phyloP scores from a whole-genome alignment of 1,140 invertebrate genomes.

The Sinonovacula constricta region DNA sequence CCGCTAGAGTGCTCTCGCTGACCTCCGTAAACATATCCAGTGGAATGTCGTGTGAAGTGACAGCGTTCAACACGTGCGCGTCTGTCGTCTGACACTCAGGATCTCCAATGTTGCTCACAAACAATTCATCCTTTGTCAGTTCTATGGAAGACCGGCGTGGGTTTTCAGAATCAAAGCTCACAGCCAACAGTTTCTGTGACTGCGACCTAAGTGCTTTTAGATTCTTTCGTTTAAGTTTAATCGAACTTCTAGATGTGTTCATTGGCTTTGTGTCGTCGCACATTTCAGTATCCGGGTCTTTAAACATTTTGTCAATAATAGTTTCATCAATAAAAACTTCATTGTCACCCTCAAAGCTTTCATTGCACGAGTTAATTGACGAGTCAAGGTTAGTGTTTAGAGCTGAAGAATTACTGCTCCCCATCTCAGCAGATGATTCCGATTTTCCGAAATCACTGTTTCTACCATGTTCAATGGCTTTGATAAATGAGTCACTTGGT shows the following conservation, averaged over 20 bases:
- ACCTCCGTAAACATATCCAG: slow-evolving; percentile 44
- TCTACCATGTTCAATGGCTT: slow-evolving; percentile 49
- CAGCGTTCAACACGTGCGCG: not conserved
- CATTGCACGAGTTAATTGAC: not conserved
- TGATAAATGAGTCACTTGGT: slow-evolving; percentile 42
- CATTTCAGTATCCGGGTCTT: slow-evolving; percentile 6
- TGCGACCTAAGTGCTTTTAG: not conserved
- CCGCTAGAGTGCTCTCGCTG: slow-evolving; percentile 35
- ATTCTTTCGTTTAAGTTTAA: too few relatives aligned
- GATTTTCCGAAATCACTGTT: too few relatives aligned
- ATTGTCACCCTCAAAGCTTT: slow-evolving; percentile 33
- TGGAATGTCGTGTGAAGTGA: slow-evolving; percentile 5
- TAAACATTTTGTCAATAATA: slow-evolving; percentile 9
- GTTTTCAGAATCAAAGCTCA: slow-evolving; percentile 22
- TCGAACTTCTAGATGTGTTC: too few relatives aligned
- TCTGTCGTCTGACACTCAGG: not conserved
- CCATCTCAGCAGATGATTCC: too few relatives aligned
- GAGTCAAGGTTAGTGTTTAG: too few relatives aligned
- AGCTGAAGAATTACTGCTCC: too few relatives aligned
- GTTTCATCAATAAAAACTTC: slow-evolving; percentile 32
- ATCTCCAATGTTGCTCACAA: slow-evolving; percentile 7
- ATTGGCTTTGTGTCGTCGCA: too few relatives aligned
- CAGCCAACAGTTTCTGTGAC: slow-evolving; percentile 30
- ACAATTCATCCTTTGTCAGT: slow-evolving; percentile 38
- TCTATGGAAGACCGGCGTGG: slow-evolving; percentile 33